Percentiles rank a stretch among this genome's conserved stretches.
Conservation (phyloP, 2,113 vertebrate genomes). For the Siniperca knerii region DNA sequence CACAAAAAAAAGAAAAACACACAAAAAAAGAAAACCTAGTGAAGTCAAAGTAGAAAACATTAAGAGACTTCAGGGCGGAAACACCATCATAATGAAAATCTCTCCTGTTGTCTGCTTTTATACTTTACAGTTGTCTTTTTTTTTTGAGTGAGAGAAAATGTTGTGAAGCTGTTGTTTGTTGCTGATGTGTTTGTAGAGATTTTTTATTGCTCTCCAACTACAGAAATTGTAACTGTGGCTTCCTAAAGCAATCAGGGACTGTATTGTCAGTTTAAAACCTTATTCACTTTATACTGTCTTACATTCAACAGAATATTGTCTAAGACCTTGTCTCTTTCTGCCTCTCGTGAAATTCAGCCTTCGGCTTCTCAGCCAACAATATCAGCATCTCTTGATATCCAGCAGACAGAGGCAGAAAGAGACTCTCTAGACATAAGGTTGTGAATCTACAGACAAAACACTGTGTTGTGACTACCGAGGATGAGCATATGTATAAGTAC, state of each 20-base stretch:
- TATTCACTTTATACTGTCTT: too few species aligned
- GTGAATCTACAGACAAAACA: too few species aligned
- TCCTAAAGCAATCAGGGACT: not conserved
- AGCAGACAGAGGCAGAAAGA: too few species aligned
- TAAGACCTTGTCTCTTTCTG: too few species aligned
- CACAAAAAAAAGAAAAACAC: not conserved
- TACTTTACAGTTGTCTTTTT: not conserved
- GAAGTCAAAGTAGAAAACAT: slow-evolving; percentile 4
- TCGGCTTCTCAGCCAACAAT: too few species aligned
- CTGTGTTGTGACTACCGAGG: too few species aligned
- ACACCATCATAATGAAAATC: not conserved
- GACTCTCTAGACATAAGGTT: too few species aligned
- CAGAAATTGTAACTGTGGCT: not conserved
- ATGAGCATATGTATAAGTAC: too few species aligned
- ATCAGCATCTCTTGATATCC: too few species aligned
- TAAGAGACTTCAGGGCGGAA: not conserved
- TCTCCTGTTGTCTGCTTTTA: not conserved
- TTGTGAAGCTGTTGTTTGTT: not conserved
- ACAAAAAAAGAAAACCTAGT: not conserved
- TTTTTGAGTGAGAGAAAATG: not conserved
- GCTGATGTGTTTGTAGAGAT: not conserved
- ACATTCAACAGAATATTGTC: too few species aligned
- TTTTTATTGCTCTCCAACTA: not conserved
- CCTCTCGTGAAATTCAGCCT: too few species aligned
- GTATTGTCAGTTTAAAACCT: too few species aligned